phyloP scores from a whole-genome alignment of 2,888 invertebrate genomes.

The Phaonia tiefii region DNA sequence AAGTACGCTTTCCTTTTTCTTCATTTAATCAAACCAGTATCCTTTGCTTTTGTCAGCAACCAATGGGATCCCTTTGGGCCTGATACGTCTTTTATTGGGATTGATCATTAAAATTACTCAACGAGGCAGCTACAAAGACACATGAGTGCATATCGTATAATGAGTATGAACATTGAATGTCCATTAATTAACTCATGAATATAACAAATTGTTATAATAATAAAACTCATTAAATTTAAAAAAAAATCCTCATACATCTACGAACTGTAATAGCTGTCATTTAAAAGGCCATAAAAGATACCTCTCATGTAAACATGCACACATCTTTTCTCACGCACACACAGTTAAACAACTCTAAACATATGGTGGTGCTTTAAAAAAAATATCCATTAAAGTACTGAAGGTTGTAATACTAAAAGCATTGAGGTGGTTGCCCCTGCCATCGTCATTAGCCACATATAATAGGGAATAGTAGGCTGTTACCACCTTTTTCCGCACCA shows the following conservation, averaged over 20 bases:
- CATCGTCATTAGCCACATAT: background rate
- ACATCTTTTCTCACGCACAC: too few relatives aligned
- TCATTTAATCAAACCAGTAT: too few relatives aligned
- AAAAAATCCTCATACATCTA: too few relatives aligned
- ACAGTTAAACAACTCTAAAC: too few relatives aligned
- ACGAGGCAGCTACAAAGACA: background rate
- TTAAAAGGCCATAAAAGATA: slow-evolving; percentile 36
- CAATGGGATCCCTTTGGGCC: too few relatives aligned
- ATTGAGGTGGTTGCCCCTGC: background rate
- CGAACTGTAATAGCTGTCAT: slow-evolving; percentile 26
- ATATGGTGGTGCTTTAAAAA: background rate
- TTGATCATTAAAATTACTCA: slow-evolving; percentile 6
- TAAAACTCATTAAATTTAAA: slow-evolving; percentile 36
- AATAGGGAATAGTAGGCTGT: background rate
- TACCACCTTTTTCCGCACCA: too few relatives aligned
- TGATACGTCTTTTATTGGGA: too few relatives aligned
- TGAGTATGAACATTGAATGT: slow-evolving; percentile 31
- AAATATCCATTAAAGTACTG: slow-evolving; percentile 11
- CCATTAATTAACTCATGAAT: slow-evolving; percentile 49
- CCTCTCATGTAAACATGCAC: background rate
- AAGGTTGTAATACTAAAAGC: background rate
- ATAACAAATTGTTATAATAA: slow-evolving; percentile 36
- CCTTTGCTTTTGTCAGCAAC: too few relatives aligned
- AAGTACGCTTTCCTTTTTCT: too few relatives aligned
- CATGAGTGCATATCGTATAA: background rate